Conservation (phyloP, 1,140 invertebrate genomes). For the Trichonephila clavata region DNA sequence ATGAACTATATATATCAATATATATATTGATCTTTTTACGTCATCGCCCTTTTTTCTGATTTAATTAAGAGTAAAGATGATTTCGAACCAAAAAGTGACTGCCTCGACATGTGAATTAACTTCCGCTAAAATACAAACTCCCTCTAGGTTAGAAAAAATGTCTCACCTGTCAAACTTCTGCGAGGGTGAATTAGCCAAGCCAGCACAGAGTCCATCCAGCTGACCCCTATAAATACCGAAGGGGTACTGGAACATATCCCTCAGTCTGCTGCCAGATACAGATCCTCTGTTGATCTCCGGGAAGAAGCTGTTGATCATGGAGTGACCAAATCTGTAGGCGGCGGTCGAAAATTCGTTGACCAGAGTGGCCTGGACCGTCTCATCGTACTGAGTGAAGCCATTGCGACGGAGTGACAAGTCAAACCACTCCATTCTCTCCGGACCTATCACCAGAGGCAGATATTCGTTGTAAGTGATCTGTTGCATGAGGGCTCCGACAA, state of each 20-base stretch:
- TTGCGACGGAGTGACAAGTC: constrained; percentile 55
- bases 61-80: no score
- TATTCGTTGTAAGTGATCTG: constrained; percentile 83
- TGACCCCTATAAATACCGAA: constrained; percentile 77
- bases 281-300: constrained; percentile 39
- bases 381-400: constrained; percentile 81
- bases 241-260: constrained; percentile 78
- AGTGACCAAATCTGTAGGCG: constrained; percentile 96
- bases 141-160: no score
- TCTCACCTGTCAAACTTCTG: constrained; percentile 76
- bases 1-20: no score
- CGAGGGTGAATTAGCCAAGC: constrained; percentile 70
- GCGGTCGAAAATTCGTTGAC: constrained; percentile 89
- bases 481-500: constrained; percentile 80
- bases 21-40: no score
- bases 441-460: constrained; percentile 83
- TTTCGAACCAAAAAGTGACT: no score
- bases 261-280: constrained; percentile 39
- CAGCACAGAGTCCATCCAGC: constrained; percentile 77
- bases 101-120: no score
- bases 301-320: constrained; percentile 84
- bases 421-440: constrained; percentile 80
- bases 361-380: constrained; percentile 88
- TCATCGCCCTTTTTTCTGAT: no score
- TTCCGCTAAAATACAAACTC: no score